Percentiles rank a stretch among this genome's conserved stretches.
Conservation (phyloP, 2,797 vertebrate species). For the Clarias platycephalus region DNA sequence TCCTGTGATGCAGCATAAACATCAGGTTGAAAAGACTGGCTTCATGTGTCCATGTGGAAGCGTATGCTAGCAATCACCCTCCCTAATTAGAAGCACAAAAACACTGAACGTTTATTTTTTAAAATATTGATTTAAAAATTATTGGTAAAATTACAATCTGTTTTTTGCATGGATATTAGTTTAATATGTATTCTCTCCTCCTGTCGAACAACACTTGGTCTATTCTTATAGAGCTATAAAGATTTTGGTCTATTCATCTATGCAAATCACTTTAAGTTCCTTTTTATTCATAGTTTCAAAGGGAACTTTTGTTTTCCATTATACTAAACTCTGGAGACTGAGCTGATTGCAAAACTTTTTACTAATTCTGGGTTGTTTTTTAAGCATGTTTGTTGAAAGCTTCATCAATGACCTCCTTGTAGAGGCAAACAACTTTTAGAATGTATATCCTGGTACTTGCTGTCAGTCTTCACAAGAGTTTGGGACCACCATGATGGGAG, state of each 20-base stretch:
- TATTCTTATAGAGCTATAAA: background rate
- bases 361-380: background rate
- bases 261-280: background rate
- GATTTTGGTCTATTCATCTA: background rate
- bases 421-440: background rate
- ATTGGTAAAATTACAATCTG: background rate
- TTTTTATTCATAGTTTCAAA: background rate
- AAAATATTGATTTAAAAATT: background rate
- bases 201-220: background rate
- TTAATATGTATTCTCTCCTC: background rate
- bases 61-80: background rate
- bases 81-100: background rate
- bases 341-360: background rate
- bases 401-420: background rate
- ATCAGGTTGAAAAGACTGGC: background rate
- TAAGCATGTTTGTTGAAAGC: background rate
- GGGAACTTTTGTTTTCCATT: background rate
- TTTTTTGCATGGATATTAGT: background rate
- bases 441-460: background rate
- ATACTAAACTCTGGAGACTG: background rate
- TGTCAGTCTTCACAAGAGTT: background rate
- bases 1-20: background rate
- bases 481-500: background rate
- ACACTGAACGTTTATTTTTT: background rate
- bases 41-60: background rate